phyloP scores from a whole-genome alignment of 2,888 invertebrate species.

The Eugnorisma glareosa region DNA sequence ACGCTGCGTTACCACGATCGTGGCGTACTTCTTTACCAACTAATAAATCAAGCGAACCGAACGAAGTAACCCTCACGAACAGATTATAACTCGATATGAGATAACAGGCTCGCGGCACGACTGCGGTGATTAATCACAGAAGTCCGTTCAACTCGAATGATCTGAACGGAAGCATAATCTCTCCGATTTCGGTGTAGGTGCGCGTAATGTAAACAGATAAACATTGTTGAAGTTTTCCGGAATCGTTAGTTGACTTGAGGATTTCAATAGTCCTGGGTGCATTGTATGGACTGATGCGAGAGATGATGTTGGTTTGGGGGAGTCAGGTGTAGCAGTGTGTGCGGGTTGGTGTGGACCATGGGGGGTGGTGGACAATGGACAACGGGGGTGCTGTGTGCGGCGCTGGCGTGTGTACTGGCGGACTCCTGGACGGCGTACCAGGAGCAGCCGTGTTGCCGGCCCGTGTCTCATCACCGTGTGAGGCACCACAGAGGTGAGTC shows the following conservation, averaged over 20 bases:
- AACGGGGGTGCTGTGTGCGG: slow-evolving; percentile 80
- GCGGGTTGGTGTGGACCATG: slow-evolving; percentile 82
- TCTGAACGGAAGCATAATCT: slow-evolving; percentile 81
- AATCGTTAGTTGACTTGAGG: slow-evolving; percentile 81
- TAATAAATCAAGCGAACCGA: slow-evolving; percentile 85
- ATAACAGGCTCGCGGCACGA: slow-evolving; percentile 82
- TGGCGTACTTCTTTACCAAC: slow-evolving; percentile 83
- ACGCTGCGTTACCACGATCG: slow-evolving; percentile 82
- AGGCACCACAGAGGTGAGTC: slow-evolving; percentile 92
- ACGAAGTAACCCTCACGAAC: slow-evolving; percentile 84
- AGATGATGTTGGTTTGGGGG: slow-evolving; percentile 71
- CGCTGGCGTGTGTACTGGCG: slow-evolving; percentile 88
- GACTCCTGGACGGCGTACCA: slow-evolving; percentile 92
- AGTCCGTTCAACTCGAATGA: slow-evolving; percentile 79
- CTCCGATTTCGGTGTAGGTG: slow-evolving; percentile 79
- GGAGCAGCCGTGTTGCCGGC: slow-evolving; percentile 92
- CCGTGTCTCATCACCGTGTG: slow-evolving; percentile 90
- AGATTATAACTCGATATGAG: slow-evolving; percentile 87
- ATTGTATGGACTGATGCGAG: slow-evolving; percentile 73
- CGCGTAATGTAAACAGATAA: slow-evolving; percentile 85
- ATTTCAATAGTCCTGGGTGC: slow-evolving; percentile 72
- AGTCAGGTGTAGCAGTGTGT: slow-evolving; percentile 73
- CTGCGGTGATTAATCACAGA: slow-evolving; percentile 84
- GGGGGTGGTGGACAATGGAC: slow-evolving; percentile 78
- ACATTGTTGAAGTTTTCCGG: slow-evolving; percentile 85